Conservation (phyloP, 2,888 invertebrate species). For the Cetonia aurata region DNA sequence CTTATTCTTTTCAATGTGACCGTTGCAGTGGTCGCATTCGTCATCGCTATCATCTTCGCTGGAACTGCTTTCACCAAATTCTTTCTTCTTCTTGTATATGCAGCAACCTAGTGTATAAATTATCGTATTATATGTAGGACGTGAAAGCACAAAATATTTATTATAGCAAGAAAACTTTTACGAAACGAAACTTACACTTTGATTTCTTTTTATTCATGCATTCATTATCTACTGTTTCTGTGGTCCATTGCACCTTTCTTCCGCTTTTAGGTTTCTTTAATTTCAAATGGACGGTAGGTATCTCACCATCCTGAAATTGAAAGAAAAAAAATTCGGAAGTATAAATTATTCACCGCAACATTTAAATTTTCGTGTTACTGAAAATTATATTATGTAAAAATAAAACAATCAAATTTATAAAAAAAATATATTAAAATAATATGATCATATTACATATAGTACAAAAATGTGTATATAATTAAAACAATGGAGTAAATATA, state of each 20-base stretch:
- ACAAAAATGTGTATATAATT: not conserved
- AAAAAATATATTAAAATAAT: constrained; percentile 3
- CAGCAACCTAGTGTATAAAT: constrained; percentile 81
- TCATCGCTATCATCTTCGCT: constrained; percentile 84
- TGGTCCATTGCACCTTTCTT: constrained; percentile 91
- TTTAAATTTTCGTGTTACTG: constrained; percentile 1
- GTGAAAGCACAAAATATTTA: constrained; percentile 1
- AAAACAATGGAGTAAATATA: too few relatives aligned
- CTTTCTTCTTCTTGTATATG: constrained; percentile 90
- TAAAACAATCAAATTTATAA: constrained; percentile 4
- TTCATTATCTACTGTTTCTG: constrained; percentile 95
- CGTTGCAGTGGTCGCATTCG: constrained; percentile 90
- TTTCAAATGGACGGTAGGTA: constrained; percentile 74
- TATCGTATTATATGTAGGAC: too few relatives aligned
- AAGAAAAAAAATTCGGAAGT: not conserved
- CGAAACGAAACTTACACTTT: constrained; percentile 79
- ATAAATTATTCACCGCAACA: too few relatives aligned
- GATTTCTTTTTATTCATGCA: constrained; percentile 96
- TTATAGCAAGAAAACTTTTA: not conserved
- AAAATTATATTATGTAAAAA: not conserved
- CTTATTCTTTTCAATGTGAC: constrained; percentile 78
- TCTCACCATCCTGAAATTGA: constrained; percentile 59
- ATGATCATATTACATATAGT: not conserved
- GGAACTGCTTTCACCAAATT: constrained; percentile 91
- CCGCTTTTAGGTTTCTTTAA: constrained; percentile 77